phyloP scores from a whole-genome alignment of 2,797 vertebrate species.

The Acanthis flammea region DNA sequence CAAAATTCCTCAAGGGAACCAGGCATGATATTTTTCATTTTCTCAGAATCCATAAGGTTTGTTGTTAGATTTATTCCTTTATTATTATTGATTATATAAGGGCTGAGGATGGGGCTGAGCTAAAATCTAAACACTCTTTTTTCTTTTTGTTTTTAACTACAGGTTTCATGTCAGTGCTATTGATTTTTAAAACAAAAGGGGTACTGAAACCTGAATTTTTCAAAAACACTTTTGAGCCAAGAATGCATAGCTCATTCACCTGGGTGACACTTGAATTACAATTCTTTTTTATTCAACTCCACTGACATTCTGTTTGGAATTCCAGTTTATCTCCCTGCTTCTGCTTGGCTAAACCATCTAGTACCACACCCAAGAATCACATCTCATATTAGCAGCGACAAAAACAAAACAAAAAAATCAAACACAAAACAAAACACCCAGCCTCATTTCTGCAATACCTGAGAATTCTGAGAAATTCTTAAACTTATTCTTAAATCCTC shows the following conservation, averaged over 20 bases:
- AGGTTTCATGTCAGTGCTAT: background rate
- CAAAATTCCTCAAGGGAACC: background rate
- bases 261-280: background rate
- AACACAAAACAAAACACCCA: fast-evolving
- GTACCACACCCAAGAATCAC: background rate
- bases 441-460: background rate
- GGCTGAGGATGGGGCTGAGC: background rate
- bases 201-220: background rate
- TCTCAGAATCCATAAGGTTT: background rate
- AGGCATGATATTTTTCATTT: slow-evolving; percentile 2
- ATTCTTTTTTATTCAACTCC: background rate
- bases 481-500: background rate
- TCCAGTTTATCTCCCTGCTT: background rate
- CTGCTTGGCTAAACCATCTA: background rate
- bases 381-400: background rate
- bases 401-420: no score
- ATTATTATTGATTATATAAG: slow-evolving; percentile 22
- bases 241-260: background rate
- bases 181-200: background rate
- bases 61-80: slow-evolving; percentile 2
- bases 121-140: background rate
- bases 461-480: background rate
- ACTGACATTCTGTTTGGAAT: background rate
- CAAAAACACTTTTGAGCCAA: background rate
- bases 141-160: background rate